These are phyloP conservation scores for Raja brachyura DNA, from an alignment of 2,113 vertebrate genomes.

Conservation along the genomic window DNA sequence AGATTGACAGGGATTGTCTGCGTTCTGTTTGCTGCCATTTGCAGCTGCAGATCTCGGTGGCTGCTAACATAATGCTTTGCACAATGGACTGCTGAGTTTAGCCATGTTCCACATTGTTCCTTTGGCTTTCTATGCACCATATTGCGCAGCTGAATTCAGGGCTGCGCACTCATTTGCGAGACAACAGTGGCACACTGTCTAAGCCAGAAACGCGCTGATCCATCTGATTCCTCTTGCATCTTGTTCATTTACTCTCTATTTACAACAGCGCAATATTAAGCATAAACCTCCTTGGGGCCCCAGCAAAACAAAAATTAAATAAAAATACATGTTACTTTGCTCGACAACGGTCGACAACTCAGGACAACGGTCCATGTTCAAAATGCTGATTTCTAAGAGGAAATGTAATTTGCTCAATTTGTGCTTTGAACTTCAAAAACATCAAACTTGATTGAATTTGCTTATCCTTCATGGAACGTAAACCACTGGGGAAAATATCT, in stretches of 20 bases:
- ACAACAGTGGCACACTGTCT: constrained; percentile 17
- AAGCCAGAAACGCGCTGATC: not conserved
- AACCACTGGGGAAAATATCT: not conserved
- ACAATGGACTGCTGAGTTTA: constrained; percentile 35
- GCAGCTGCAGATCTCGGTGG: constrained; percentile 53
- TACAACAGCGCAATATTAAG: not conserved
- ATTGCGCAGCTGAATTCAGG: constrained; percentile 30
- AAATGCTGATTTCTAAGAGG: not conserved
- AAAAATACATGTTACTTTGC: no score
- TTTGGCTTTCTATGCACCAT: constrained; percentile 23
- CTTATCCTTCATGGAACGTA: not conserved
- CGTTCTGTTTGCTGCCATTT: constrained; percentile 51
- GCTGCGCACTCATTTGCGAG: constrained; percentile 14
- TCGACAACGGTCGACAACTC: not conserved
- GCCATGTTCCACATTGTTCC: constrained; percentile 32
- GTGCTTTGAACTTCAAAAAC: not conserved
- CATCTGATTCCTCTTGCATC: not conserved
- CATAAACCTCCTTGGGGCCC: not conserved
- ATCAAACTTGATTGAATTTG: not conserved
- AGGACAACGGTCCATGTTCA: not conserved
- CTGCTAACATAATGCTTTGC: constrained; percentile 48
- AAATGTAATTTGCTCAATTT: not conserved
- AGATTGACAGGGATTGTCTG: constrained; percentile 59
- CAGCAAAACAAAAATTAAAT: not conserved
- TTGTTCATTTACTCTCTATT: not conserved